Evolutionary conservation across 2,113 vertebrate species (phyloP), one percentile per base, ranked within the genome.

Genomic region (Bombycilla garrulus): DNA sequence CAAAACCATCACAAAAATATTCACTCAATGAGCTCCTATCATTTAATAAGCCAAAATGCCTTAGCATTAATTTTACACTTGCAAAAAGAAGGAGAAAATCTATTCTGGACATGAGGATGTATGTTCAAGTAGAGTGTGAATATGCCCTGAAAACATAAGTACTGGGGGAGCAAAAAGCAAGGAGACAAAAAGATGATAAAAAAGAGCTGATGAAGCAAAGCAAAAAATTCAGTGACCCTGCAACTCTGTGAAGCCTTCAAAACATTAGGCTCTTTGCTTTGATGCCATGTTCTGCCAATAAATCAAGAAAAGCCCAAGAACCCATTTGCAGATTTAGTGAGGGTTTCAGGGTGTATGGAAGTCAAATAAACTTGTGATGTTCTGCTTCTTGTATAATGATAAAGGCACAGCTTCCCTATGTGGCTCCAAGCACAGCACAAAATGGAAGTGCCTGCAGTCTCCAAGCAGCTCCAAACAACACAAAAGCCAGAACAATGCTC

Each of bases 51-150:
- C 22, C 31, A 5, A 44, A 90, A 92, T 94, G 54, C 82, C 80
- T 80, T 69, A 83, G 62, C 61, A 92, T 50, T 69, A 81, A 93
- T 95, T 96, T 94, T 95, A 92, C 42, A 71, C 91, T 80, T 69
- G 60, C 6, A 42, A 81, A 94, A 87, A 81, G 48, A 8, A 86
- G 13, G 53, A 92, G 62, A 86, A 89, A 71, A 60, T 23, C n/a
- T 76, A 50, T 9, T 23, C 90, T 94, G 67, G 70, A 92, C 51
- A 95, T 72, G 45, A 95, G 82, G 80, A 85, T 90, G 5, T 51
- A 86, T 53, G 77, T 89, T 92, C 60, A 87, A 88, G 28, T 35
- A 90, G 44, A 90, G 58, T 56, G 36, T 77, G 79, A 94, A 86
- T 58, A 85, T 44, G 25, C 26, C 54, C 64, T 76, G 67, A 81